Base-by-base conservation (phyloP, 2,888 invertebrate species). In the Tuta absoluta region DNA sequence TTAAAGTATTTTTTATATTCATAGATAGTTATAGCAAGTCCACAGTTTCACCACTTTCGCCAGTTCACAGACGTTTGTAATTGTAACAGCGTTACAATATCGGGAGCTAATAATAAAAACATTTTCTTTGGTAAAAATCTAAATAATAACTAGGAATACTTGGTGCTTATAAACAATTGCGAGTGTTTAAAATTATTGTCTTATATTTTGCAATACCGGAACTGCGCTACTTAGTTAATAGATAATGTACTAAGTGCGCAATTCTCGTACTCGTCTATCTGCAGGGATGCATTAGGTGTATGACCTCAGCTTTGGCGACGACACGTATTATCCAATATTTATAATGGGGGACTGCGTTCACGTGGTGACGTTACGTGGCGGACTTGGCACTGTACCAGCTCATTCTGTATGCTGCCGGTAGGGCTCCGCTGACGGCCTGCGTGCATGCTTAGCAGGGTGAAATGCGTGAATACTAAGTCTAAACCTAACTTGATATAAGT, bases 351-450 rank as follows among this genome's bases (percentile, higher is more conserved):
- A 82, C 82, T 82, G n/a, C 82, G 84, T 76, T 68, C 67, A 66
- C 68, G 72, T 81, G 62, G 56, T 28, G 24, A 4, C 14, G n/a
- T 61, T 82, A 83, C 84, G 82, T 82, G 80, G 76, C 80, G 11
- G 2, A 76, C 69, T 77, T 90, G 89, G 90, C 87, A 85, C 28
- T n/a, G 53, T 21, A 82, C 73, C 78, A 75, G 81, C 81, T 82
- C 79, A 82, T 81, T 85, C 79, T 81, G 86, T 84, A 89, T 88
- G 84, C 86, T 78, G n/a, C 76, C 75, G 73, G 74, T 79, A 75
- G 76, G 81, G 81, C 81, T 79, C 81, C 79, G 81, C 77, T 78
- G 82, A 80, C 81, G 79, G 78, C 73, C 79, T 79, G 75, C 77
- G 78, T 82, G 67, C 66, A 65, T 69, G 66, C 68, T 63, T 68